phyloP scores from a whole-genome alignment of 2,888 invertebrate genomes.

The Stenichneumon culpator region DNA sequence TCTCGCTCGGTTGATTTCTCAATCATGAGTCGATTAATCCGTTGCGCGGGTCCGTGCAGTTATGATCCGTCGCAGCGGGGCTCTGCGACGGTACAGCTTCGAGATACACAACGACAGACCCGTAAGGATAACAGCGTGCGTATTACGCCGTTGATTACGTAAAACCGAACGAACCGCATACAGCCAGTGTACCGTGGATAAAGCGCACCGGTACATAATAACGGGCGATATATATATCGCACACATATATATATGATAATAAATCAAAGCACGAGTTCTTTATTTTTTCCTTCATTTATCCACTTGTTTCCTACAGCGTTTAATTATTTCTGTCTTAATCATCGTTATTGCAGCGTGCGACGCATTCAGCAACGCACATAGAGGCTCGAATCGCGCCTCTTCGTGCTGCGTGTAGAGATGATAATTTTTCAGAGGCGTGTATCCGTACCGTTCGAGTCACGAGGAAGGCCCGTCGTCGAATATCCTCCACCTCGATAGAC shows the following conservation, averaged over 20 bases:
- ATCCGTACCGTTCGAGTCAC: not conserved
- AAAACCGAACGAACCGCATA: constrained; percentile 45
- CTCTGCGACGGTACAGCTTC: not conserved
- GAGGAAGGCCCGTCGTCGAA: constrained; percentile 32
- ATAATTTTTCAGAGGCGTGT: constrained; percentile 15
- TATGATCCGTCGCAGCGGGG: not conserved
- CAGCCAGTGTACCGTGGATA: constrained; percentile 21
- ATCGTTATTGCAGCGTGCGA: not conserved
- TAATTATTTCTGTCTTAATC: constrained; percentile 13
- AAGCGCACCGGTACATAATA: constrained; percentile 27
- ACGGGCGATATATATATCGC: constrained; percentile 16
- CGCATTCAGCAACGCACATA: not conserved
- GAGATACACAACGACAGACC: not conserved
- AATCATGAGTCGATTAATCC: constrained; percentile 33
- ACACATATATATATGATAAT: constrained; percentile 32
- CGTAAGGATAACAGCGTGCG: constrained; percentile 18
- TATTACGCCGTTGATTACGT: constrained; percentile 51
- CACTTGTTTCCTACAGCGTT: constrained; percentile 13
- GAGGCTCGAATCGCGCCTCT: constrained; percentile 42
- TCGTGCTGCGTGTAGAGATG: constrained; percentile 43
- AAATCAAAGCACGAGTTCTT: constrained; percentile 23
- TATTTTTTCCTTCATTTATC: constrained; percentile 21
- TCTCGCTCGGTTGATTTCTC: constrained; percentile 31
- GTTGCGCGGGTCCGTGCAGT: not conserved
- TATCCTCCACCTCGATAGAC: constrained; percentile 12